phyloP scores from a whole-genome alignment of 2,113 vertebrate genomes.

The Butastur rufipennis region DNA sequence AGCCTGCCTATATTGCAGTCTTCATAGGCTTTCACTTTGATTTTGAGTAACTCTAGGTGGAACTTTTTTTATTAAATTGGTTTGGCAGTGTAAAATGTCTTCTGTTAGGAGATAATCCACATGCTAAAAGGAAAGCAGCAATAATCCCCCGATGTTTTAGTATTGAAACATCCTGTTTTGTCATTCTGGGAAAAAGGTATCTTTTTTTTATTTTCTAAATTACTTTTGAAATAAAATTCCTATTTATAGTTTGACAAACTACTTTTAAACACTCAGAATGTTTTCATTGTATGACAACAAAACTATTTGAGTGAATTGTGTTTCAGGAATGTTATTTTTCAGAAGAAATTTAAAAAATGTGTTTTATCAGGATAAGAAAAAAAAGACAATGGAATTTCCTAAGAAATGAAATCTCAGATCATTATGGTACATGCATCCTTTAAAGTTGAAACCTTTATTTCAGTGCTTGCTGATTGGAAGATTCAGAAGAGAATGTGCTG shows the following conservation, averaged over 20 bases:
- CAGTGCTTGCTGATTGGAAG: neutral
- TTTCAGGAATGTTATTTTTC: neutral
- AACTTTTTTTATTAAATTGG: neutral
- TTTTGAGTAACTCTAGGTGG: neutral
- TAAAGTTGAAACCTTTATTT: neutral
- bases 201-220: neutral
- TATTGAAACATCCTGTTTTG: neutral
- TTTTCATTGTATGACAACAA: neutral
- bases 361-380: neutral
- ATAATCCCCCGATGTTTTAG: neutral
- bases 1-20: neutral
- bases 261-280: neutral
- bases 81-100: neutral
- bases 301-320: neutral
- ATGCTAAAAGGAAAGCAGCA: neutral
- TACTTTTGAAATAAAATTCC: neutral
- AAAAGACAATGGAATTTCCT: neutral
- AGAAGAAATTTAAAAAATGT: neutral
- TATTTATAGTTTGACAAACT: neutral
- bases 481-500: neutral
- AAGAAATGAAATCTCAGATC: neutral
- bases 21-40: neutral
- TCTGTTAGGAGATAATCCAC: neutral
- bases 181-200: neutral
- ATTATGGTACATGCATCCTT: neutral